A percentile compares a stretch with the other conserved stretches of the same genome.
phyloP scores from a whole-genome alignment of 2,797 vertebrate genomes.

The Peromyscus eremicus region DNA sequence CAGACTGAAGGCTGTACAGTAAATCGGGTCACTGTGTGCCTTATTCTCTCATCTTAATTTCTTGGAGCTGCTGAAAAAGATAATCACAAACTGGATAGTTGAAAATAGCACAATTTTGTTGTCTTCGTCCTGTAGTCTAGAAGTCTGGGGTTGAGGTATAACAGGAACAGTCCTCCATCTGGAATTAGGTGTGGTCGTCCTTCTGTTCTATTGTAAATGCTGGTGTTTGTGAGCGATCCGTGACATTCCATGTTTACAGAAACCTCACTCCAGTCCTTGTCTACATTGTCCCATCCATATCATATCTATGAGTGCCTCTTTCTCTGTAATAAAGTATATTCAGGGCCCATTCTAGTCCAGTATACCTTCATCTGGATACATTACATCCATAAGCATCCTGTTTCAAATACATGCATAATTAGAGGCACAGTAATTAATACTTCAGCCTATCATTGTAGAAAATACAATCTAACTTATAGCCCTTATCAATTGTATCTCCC shows the following conservation, averaged over 20 bases:
- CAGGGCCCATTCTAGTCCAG: not conserved
- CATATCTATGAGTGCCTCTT: not conserved
- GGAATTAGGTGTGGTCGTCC: not conserved
- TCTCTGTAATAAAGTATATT: not conserved
- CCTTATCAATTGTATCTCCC: not conserved
- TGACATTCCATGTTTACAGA: not conserved
- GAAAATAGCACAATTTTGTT: not conserved
- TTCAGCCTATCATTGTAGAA: not conserved
- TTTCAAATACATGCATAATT: conserved; percentile 15
- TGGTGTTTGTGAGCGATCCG: not conserved
- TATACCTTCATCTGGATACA: not conserved
- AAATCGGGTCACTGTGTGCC: not conserved
- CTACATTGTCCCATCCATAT: not conserved
- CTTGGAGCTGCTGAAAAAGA: not conserved
- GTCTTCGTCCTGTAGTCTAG: not conserved
- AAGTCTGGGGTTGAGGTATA: not conserved
- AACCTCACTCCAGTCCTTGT: not conserved
- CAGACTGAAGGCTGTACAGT: not conserved
- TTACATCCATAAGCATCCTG: not conserved
- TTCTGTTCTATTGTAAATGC: not conserved
- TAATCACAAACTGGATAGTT: not conserved
- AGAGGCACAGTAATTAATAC: not conserved
- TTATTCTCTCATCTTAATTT: not conserved
- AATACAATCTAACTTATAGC: not conserved
- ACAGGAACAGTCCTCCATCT: not conserved